Evolutionary conservation across 2,888 invertebrate genomes (phyloP), one percentile per base, ranked within the genome.

Genomic region (Yponomeuta plumbellus): DNA sequence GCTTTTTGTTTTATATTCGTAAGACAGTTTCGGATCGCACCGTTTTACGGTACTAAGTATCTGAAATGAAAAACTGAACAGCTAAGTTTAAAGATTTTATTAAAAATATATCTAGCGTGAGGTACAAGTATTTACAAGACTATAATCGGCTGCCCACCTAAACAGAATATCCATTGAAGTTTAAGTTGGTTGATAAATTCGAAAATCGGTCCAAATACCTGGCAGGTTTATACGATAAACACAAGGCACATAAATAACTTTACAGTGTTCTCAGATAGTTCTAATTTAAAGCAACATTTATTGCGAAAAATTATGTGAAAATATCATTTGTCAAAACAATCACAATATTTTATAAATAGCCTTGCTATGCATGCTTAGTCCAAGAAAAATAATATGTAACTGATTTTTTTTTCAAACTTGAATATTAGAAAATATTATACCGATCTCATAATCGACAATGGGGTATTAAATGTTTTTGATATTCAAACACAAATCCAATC

Each of bases 111-210:
- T 63, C 68, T 68, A 84, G 88, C 86, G 86, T 88, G 88, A 80
- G 75, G 77, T 80, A 80, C 75, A 75, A 78, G 74, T 88, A 87
- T 89, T 84, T 86, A 88, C 87, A 90, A 79, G 77, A 77, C 67
- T 67, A 69, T 59, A 69, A 34, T 67, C 63, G 66, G 59, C 59
- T 69, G 66, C 68, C 62, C 66, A 52, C 20, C 62, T 34, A 58
- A 52, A 52, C 44, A 52, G 13, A 52, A 52, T 17, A 13, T 52
- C 44, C 13, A 52, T 52, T 17, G 13, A 52, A 52, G 17, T 52
- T 13, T 52, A 13, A 44, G 11, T 44, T 13, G 11, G 11, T 44
- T 44, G 10, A 52, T 52, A 52, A 52, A 52, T 17, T 52, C 17
- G 17, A 52, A 52, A 17, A 52, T 52, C 44, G 44, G 17, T 52